Percentiles rank a stretch among this genome's conserved stretches.
These are phyloP conservation scores for Tragelaphus imberbis DNA, from an alignment of 2,113 vertebrate species.

Conservation along the genomic window DNA sequence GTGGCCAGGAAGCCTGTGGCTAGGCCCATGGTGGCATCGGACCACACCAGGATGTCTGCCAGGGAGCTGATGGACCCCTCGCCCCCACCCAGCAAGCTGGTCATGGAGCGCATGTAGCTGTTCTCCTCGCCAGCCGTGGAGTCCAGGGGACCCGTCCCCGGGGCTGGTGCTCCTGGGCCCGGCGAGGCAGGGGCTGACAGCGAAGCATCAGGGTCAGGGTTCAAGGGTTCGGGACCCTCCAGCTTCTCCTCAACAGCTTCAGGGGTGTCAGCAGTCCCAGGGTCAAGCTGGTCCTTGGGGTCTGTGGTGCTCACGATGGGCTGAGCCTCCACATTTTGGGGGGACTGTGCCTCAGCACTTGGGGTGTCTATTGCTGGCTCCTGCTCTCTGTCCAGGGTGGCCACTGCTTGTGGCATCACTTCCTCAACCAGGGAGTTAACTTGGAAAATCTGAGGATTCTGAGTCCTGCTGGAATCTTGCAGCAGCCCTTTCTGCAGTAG, in stretches of 20 bases:
- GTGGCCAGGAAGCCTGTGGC: background rate
- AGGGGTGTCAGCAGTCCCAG: accelerated
- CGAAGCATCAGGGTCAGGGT: accelerated
- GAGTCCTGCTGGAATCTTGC: accelerated
- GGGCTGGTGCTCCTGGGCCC: accelerated
- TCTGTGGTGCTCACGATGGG: accelerated
- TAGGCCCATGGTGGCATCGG: background rate
- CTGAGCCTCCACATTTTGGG: background rate
- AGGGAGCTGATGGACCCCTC: conserved; percentile 53
- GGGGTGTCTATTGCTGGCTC: background rate
- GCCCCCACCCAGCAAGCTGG: conserved; percentile 44
- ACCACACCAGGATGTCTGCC: conserved; percentile 49
- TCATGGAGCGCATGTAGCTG: conserved; percentile 51
- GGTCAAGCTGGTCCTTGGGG: accelerated
- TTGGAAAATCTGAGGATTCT: background rate
- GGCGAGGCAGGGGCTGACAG: accelerated
- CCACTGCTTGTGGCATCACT: accelerated
- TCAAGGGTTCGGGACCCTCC: accelerated
- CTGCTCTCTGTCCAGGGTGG: accelerated
- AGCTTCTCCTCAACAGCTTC: background rate
- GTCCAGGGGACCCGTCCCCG: background rate
- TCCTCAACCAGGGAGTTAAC: background rate
- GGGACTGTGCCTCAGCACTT: background rate
- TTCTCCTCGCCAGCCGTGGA: background rate
- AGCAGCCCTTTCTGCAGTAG: accelerated